Evolutionary conservation across 2,113 vertebrate species (phyloP).

Genomic region (Seriola quinqueradiata): DNA sequence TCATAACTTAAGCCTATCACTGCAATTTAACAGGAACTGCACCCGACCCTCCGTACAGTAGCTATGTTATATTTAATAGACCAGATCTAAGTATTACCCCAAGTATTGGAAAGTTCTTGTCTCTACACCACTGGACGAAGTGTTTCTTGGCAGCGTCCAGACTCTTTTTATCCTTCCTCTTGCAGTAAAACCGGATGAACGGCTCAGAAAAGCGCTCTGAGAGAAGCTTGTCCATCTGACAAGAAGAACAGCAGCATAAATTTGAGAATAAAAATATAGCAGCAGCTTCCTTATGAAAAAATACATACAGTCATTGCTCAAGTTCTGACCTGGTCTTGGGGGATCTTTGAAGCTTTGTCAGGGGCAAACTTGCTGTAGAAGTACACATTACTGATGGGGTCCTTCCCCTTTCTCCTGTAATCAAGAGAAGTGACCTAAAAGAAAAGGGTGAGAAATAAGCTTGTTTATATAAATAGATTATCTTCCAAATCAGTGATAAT

Average conservation of each 20-base stretch:
- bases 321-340: slow-evolving; percentile 84
- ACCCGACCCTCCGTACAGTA: background rate
- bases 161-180: slow-evolving; percentile 53
- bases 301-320: background rate
- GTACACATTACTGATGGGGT: slow-evolving; percentile 86
- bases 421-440: slow-evolving; percentile 86
- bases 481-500: background rate
- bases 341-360: slow-evolving; percentile 79
- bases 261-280: background rate
- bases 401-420: slow-evolving; percentile 89
- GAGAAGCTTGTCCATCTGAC: slow-evolving; percentile 86
- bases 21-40: no score
- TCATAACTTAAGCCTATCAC: no score
- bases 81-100: slow-evolving; percentile 75
- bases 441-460: background rate
- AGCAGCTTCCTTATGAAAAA: background rate
- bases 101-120: slow-evolving; percentile 81
- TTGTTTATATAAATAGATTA: no score
- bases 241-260: slow-evolving; percentile 13
- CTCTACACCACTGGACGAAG: slow-evolving; percentile 86
- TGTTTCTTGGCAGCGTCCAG: slow-evolving; percentile 77
- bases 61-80: background rate
- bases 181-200: slow-evolving; percentile 88
- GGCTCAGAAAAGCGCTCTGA: slow-evolving; percentile 88
- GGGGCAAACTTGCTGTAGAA: slow-evolving; percentile 89